Evolutionary conservation across 2,888 invertebrate genomes (phyloP), one percentile per base, ranked within the genome.

Genomic region (Hyles lineata): DNA sequence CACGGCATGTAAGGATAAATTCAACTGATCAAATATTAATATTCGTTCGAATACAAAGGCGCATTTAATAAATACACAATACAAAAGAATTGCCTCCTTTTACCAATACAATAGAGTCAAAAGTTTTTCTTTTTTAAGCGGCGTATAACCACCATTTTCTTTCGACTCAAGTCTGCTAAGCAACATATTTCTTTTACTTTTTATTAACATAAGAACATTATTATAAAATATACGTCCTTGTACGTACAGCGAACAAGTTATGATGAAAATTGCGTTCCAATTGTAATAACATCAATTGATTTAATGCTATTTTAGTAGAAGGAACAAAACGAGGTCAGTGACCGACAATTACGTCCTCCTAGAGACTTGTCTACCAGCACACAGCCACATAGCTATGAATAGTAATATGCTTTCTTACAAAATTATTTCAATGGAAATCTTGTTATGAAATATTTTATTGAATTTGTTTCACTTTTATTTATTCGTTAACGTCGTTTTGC

Each of bases 221-320:
- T 25, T 70, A 29, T 70, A 70, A 70, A 70, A 73, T 75, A 77
- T 74, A 73, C 77, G 76, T 76, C 60, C 74, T 69, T 82, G 82
- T 84, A 86, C 83, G 84, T 85, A 87, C 86, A 84, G 83, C 86
- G 85, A 85, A 84, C 86, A 85, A 86, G 88, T 90, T 88, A 90
- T 89, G 84, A 87, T 82, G 88, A 89, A 85, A 90, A 88, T 88
- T 88, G 87, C 89, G 89, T 89, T 89, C 90, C 92, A 92, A 91
- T 93, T 92, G 93, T 93, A 92, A 92, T 93, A 93, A 92, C 92
- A 91, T 92, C 94, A 94, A 94, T 94, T 94, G 93, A 93, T 93
- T 93, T 93, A 94, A 93, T 89, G 90, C 89, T 93, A 90, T 93
- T 92, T 93, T 92, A 94, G 92, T 93, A 87, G 92, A 90, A 92